Evolutionary conservation across 2,888 invertebrate species (phyloP).

Genomic region (Cephonodes hylas): DNA sequence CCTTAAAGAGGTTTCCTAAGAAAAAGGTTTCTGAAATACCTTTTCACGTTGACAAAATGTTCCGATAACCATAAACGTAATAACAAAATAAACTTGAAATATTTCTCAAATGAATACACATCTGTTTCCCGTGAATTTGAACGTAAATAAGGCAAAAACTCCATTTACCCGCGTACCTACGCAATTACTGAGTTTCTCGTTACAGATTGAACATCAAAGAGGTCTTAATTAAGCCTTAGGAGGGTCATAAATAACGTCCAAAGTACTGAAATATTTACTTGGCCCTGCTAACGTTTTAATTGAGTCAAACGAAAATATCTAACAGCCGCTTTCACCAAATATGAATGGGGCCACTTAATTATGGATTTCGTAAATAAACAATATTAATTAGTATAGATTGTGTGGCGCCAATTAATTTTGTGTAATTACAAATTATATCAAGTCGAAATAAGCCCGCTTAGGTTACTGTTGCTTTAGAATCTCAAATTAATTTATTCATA

Average conservation of each 20-base stretch:
- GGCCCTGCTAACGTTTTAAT: constrained; percentile 67
- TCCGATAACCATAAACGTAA: constrained; percentile 1
- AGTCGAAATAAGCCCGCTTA: constrained; percentile 9
- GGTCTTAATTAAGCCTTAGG: constrained; percentile 72
- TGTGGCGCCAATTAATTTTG: constrained; percentile 8
- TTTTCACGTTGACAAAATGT: neutral
- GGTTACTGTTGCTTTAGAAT: neutral
- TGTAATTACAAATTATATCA: constrained; percentile 17
- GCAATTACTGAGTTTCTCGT: constrained; percentile 70
- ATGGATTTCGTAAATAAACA: constrained; percentile 30
- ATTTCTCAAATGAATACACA: constrained; percentile 16
- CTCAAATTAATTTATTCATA: constrained; percentile 12
- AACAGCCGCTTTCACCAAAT: constrained; percentile 54
- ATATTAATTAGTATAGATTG: constrained; percentile 32
- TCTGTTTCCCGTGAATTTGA: constrained; percentile 19
- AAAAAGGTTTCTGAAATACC: neutral
- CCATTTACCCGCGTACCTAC: constrained; percentile 45
- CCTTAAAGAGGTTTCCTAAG: neutral
- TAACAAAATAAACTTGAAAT: constrained; percentile 14
- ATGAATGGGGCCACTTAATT: constrained; percentile 40
- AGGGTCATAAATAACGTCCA: constrained; percentile 69
- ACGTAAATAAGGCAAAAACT: constrained; percentile 32
- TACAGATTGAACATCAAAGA: constrained; percentile 79
- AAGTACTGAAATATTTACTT: constrained; percentile 73
- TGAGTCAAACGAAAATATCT: constrained; percentile 64